These are phyloP conservation scores for Netelia virgata DNA, from an alignment of 2,888 invertebrate species.

Conservation along the genomic window DNA sequence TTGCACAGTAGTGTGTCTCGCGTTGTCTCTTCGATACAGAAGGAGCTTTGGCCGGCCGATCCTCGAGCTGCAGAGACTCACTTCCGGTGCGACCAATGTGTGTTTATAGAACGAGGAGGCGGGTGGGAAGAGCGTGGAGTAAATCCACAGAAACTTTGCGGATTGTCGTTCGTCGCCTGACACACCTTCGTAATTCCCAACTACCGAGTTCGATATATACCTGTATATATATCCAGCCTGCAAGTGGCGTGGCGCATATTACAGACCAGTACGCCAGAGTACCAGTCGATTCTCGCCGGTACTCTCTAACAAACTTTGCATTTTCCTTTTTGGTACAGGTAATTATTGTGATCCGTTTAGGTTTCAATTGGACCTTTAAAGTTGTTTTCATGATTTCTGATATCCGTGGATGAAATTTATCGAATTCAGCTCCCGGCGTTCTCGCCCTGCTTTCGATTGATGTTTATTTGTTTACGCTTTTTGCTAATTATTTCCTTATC, in stretches of 20 bases:
- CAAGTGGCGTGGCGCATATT: neutral
- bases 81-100: slow-evolving; percentile 46
- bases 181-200: slow-evolving; percentile 27
- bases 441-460: no score
- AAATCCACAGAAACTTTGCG: slow-evolving; percentile 41
- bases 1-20: neutral
- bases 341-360: neutral
- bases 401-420: neutral
- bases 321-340: neutral
- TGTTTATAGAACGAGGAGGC: slow-evolving; percentile 31
- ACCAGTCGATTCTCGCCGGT: no score
- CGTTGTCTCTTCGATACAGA: slow-evolving; percentile 6
- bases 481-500: no score
- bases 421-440: no score
- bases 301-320: neutral
- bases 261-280: neutral
- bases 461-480: no score
- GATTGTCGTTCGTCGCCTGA: slow-evolving; percentile 25
- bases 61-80: slow-evolving; percentile 48
- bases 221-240: neutral
- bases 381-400: neutral
- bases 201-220: neutral
- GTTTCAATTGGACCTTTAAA: neutral
- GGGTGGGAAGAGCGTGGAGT: slow-evolving; percentile 11
- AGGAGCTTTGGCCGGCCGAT: slow-evolving; percentile 30